Evolutionary conservation across 1,140 invertebrate species (phyloP), one percentile per base, ranked within the genome.

Genomic region (Drosophila bocqueti): DNA sequence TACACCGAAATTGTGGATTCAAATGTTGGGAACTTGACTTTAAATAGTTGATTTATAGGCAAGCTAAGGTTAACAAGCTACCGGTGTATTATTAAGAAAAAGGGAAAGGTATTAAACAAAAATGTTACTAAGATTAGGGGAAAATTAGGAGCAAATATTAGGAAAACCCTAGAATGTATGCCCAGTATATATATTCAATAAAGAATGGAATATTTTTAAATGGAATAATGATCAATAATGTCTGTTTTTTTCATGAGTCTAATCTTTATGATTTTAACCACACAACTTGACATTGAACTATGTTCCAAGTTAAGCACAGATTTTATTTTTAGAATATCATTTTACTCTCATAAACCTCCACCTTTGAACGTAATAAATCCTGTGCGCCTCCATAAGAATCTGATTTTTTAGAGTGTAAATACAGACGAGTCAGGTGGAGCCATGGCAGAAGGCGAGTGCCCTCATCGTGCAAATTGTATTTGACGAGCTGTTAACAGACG

Each of bases 401-500:
- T 7, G 2, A 24, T 24, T 43, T 26, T 15, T 45, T 43, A 13
- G n/a, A 43, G 57, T 59, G 60, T 38, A 80, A 66, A 65, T 76
- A 38, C 18, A 47, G 54, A 18, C 38, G 16, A 47, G 45, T 26
- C 54, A 42, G 10, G 34, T 54, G 47, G 26, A 40, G 36, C 13
- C 42, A 13, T 5, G n/a, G 45, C 36, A n/a, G 21, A 3, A 29
- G 29, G n/a, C 15, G 18, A 13, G 26, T 21, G 36, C 21, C 36
- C 24, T 42, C 43, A 29, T 65, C 49, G 18, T 34, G 63, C 55
- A 68, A 82, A 79, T 83, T 76, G 71, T 71, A 67, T 84, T 80
- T 81, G 81, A 84, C 66, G 73, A 84, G 77, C 76, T 84, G 81
- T 81, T 76, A 84, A 84, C 54, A 65, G 46, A n/a, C 26, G 45